A percentile compares a stretch with the other conserved stretches of the same genome.
Evolutionary conservation across 2,113 vertebrate species (phyloP).

Genomic region (Thunnus maccoyii): DNA sequence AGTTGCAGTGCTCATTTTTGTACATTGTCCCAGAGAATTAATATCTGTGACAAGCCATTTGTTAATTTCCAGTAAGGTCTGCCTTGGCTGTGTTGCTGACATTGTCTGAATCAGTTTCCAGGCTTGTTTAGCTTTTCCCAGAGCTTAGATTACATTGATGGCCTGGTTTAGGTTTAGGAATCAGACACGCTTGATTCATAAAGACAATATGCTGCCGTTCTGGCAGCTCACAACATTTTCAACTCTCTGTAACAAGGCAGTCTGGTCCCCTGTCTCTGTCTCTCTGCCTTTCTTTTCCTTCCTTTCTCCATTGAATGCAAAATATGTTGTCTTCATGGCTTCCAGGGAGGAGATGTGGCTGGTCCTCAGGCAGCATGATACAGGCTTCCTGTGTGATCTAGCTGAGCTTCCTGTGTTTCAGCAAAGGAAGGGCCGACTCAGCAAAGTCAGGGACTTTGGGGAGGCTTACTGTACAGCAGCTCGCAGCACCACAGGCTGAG

Average conservation of each 20-base stretch:
- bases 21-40: constrained; percentile 12
- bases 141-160: constrained; percentile 33
- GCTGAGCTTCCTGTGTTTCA: constrained; percentile 72
- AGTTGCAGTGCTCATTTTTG: constrained; percentile 27
- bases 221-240: constrained; percentile 45
- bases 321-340: constrained; percentile 40
- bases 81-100: neutral
- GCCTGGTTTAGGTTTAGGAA: constrained; percentile 47
- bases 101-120: constrained; percentile 31
- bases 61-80: constrained; percentile 13
- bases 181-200: constrained; percentile 53
- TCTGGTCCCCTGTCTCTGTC: neutral
- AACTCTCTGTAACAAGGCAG: constrained; percentile 6
- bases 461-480: constrained; percentile 47
- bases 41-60: constrained; percentile 10
- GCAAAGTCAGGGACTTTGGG: constrained; percentile 34
- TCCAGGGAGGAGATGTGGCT: constrained; percentile 32
- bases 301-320: neutral
- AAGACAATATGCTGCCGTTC: constrained; percentile 61
- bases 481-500: constrained; percentile 38
- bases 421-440: constrained; percentile 63
- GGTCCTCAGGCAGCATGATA: constrained; percentile 43
- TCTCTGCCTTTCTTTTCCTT: constrained; percentile 11
- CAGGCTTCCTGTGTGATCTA: constrained; percentile 71
- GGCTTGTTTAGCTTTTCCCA: constrained; percentile 52